A percentile compares a stretch with the other conserved stretches of the same genome.
Evolutionary conservation across 2,113 vertebrate genomes (phyloP).

Genomic region (Phyllostomus hastatus): DNA sequence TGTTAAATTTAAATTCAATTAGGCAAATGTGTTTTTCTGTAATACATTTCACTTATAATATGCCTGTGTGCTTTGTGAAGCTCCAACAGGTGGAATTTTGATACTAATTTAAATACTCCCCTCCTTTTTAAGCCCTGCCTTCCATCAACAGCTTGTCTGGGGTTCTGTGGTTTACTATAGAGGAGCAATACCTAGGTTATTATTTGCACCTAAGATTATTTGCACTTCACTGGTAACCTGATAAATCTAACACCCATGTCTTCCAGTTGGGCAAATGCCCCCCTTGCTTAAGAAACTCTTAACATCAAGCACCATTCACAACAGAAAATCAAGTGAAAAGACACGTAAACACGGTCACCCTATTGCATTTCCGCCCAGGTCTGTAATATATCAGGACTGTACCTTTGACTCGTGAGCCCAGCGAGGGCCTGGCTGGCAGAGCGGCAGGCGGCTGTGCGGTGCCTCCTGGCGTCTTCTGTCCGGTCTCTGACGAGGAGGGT

Average conservation of each 20-base stretch:
- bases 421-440: not conserved
- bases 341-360: accelerated
- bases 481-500: constrained; percentile 9
- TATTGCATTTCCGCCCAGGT: not conserved
- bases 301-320: not conserved
- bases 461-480: not conserved
- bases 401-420: not conserved
- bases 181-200: not conserved
- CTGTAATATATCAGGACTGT: not conserved
- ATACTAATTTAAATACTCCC: not conserved
- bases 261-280: not conserved
- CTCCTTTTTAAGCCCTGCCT: not conserved
- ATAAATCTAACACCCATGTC: not conserved
- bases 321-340: not conserved
- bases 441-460: not conserved
- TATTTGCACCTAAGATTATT: not conserved
- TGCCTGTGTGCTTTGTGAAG: not conserved
- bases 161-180: not conserved
- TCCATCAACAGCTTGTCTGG: not conserved
- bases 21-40: not conserved
- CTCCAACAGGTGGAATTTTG: not conserved
- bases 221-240: not conserved
- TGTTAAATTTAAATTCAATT: not conserved
- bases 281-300: not conserved
- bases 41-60: not conserved